Conservation (phyloP, 2,113 vertebrate genomes). For the Charina bottae region DNA sequence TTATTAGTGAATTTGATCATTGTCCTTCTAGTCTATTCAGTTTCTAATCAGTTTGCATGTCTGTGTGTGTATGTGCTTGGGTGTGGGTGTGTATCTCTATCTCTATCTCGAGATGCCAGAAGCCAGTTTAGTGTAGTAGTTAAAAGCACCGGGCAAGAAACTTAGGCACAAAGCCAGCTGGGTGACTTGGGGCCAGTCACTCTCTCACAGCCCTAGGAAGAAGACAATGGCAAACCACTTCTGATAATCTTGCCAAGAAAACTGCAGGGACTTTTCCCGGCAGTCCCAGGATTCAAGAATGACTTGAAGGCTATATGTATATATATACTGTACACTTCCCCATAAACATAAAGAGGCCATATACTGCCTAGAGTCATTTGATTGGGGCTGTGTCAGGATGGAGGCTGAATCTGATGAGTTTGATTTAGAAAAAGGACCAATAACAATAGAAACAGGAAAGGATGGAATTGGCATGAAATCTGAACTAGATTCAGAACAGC, state of each 20-base stretch:
- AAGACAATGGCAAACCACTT: not conserved
- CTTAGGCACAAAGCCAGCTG: not conserved
- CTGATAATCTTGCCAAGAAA: not conserved
- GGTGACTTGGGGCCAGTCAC: not conserved
- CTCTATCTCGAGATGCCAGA: too few relatives aligned
- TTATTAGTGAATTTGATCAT: not conserved
- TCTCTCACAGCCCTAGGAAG: not conserved
- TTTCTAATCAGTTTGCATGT: not conserved
- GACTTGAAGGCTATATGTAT: not conserved
- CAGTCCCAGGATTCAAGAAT: not conserved
- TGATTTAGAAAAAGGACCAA: too few relatives aligned
- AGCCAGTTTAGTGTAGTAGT: not conserved
- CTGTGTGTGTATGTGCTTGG: not conserved
- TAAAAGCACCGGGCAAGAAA: not conserved
- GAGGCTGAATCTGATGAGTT: too few relatives aligned
- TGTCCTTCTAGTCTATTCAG: not conserved
- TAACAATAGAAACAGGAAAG: too few relatives aligned
- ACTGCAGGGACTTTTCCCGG: not conserved
- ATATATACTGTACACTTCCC: not conserved
- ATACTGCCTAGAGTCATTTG: not conserved
- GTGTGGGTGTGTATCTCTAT: not conserved
- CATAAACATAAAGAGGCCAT: not conserved
- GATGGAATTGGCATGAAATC: too few relatives aligned
- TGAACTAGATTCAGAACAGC: too few relatives aligned
- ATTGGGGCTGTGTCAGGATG: not conserved